phyloP scores from a whole-genome alignment of 2,113 vertebrate genomes.

The Limnothrissa miodon region DNA sequence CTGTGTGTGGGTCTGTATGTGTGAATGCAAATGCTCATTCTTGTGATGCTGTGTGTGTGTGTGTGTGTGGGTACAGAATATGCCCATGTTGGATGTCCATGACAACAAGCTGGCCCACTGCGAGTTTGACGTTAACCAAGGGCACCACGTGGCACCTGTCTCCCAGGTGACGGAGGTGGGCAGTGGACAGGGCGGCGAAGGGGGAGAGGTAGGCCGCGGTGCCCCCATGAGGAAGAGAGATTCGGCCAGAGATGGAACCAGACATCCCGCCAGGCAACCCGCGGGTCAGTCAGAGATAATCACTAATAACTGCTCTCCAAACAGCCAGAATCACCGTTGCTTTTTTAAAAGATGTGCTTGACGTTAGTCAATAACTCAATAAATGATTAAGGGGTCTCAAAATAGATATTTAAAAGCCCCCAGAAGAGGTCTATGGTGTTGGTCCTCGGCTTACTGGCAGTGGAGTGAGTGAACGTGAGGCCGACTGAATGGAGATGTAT shows the following conservation, averaged over 20 bases:
- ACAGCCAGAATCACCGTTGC: neutral
- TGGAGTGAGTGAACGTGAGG: neutral
- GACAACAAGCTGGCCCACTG: slow-evolving; percentile 34
- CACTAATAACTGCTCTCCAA: neutral
- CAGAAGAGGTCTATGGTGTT: neutral
- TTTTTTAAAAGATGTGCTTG: neutral
- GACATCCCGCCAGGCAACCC: slow-evolving; percentile 56
- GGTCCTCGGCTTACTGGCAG: neutral
- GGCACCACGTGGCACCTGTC: slow-evolving; percentile 18
- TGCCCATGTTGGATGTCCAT: slow-evolving; percentile 44
- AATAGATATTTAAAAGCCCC: neutral
- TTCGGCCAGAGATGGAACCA: slow-evolving; percentile 39
- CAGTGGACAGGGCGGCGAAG: slow-evolving; percentile 69
- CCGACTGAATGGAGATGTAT: neutral
- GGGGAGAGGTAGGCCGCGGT: slow-evolving; percentile 51
- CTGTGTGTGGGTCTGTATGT: neutral
- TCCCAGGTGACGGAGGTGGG: slow-evolving; percentile 56
- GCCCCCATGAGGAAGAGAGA: slow-evolving; percentile 50
- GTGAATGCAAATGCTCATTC: neutral
- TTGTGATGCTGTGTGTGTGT: neutral
- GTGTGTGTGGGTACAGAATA: slow-evolving; percentile 41
- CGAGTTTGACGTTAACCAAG: slow-evolving; percentile 21
- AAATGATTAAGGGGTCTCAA: neutral
- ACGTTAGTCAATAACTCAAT: neutral
- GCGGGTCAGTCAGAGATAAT: slow-evolving; percentile 11